A percentile compares a stretch with the other conserved stretches of the same genome.
Evolutionary conservation across 2,113 vertebrate genomes (phyloP).

Genomic region (Etia nguti): DNA sequence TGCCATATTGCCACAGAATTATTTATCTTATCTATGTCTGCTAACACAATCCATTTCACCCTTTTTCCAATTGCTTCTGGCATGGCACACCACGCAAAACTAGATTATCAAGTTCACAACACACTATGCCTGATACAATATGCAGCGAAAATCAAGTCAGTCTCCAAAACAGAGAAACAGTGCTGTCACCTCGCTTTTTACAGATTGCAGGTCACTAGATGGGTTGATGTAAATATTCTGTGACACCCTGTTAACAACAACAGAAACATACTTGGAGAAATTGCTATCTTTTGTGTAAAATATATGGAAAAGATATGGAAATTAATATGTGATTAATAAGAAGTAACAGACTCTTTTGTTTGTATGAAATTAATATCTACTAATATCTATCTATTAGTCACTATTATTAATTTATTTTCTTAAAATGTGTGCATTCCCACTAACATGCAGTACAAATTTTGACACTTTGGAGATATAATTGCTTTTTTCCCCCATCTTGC

Average conservation of each 20-base stretch:
- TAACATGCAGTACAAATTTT: background rate
- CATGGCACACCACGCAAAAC: background rate
- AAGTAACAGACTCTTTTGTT: background rate
- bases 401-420: background rate
- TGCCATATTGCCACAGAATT: constrained; percentile 4
- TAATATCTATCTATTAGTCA: background rate
- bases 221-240: constrained; percentile 23
- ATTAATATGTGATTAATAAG: background rate
- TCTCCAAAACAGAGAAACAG: background rate
- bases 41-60: constrained; percentile 27
- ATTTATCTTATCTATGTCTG: constrained; percentile 35
- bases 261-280: background rate
- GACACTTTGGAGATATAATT: background rate
- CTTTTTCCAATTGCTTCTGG: constrained; percentile 28
- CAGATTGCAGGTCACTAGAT: constrained; percentile 32
- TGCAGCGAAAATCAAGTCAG: constrained; percentile 50
- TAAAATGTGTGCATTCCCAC: background rate
- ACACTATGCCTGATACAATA: constrained; percentile 29
- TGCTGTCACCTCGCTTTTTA: background rate
- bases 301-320: background rate
- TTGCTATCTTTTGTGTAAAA: background rate
- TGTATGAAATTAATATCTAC: background rate
- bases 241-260: constrained; percentile 7
- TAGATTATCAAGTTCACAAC: constrained; percentile 47
- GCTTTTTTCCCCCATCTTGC: background rate